These are phyloP conservation scores for Odiellus spinosus DNA, from an alignment of 2,888 invertebrate genomes.

Conservation along the genomic window DNA sequence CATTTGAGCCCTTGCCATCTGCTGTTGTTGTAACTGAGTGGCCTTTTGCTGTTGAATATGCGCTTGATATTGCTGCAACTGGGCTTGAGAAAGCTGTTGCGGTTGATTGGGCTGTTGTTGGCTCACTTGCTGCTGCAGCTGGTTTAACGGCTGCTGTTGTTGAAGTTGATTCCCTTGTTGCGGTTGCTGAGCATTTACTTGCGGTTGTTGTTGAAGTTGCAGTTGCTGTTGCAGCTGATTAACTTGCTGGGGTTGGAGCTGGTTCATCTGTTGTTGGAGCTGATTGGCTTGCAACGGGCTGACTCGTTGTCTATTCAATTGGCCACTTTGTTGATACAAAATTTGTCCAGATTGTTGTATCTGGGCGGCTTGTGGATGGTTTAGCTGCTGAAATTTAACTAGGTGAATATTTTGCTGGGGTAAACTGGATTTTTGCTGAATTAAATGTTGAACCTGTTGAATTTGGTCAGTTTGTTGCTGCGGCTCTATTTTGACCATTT, in stretches of 20 bases:
- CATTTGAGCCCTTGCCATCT: background rate
- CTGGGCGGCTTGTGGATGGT: background rate
- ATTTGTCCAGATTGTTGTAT: background rate
- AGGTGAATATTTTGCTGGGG: too few relatives aligned
- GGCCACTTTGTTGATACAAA: background rate
- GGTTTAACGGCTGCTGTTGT: background rate
- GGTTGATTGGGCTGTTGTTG: background rate
- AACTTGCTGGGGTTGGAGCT: conserved; percentile 6
- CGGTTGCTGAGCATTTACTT: background rate
- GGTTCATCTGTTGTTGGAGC: too few relatives aligned
- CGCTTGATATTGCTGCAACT: conserved; percentile 5
- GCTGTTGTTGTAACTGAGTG: conserved; percentile 8
- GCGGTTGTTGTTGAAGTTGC: background rate
- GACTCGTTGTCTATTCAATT: too few relatives aligned
- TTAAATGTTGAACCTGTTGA: too few relatives aligned
- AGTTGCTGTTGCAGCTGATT: background rate
- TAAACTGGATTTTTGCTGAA: too few relatives aligned
- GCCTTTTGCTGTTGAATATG: conserved; percentile 7
- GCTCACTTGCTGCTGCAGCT: background rate
- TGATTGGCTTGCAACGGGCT: too few relatives aligned
- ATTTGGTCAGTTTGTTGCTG: too few relatives aligned
- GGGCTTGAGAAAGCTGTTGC: conserved; percentile 9
- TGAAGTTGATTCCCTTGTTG: too few relatives aligned
- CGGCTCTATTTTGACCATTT: too few relatives aligned
- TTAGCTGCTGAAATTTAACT: too few relatives aligned